Conservation (phyloP, 2,797 vertebrate species). For the Galagoides demidoff region DNA sequence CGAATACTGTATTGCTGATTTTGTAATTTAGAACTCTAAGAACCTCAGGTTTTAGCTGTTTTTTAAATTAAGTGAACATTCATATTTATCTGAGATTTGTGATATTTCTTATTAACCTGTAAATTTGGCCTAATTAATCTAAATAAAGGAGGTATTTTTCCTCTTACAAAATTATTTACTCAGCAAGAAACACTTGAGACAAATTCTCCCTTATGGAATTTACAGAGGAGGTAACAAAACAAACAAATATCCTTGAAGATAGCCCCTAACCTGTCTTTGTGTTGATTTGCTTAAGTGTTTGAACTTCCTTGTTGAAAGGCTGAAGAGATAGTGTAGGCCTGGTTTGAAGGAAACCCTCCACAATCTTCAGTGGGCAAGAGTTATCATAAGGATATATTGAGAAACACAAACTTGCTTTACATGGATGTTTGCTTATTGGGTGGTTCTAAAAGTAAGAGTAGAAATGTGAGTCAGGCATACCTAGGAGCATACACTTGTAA, state of each 20-base stretch:
- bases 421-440: neutral
- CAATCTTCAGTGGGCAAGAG: neutral
- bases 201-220: neutral
- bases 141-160: neutral
- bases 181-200: neutral
- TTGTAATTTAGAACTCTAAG: neutral
- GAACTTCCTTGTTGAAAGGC: neutral
- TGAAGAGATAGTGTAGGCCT: rapidly evolving
- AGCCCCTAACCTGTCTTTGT: neutral
- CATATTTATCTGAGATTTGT: neutral
- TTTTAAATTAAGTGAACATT: neutral
- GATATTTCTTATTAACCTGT: neutral
- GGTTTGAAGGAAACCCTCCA: neutral
- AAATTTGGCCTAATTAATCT: neutral
- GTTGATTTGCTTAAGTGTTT: neutral
- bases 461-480: neutral
- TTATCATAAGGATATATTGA: neutral
- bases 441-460: neutral
- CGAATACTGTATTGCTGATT: neutral
- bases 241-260: neutral
- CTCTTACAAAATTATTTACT: constrained; percentile 18
- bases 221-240: neutral
- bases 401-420: neutral
- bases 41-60: neutral
- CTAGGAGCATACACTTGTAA: too few species aligned